Base-by-base conservation (phyloP, 2,113 vertebrate genomes). In the Atherinomorus stipes region DNA sequence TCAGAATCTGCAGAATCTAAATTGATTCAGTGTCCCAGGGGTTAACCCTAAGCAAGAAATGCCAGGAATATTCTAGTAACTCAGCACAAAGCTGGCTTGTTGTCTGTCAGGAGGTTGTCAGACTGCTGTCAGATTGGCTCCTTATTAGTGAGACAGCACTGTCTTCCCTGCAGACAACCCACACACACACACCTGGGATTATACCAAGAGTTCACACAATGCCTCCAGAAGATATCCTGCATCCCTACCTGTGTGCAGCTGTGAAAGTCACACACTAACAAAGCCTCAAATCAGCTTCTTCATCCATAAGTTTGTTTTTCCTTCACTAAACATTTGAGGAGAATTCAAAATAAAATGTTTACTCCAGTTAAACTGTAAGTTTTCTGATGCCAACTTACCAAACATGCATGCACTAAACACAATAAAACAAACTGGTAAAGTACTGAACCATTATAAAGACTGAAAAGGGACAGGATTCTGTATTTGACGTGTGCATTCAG, bases 31-130 rank as follows among this genome's bases (percentile, higher is more conserved):
- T 18, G 62, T 87, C 88, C 71, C 78, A 49, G 68, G 88, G 83
- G 82, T 89, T 83, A 80, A 85, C 82, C 78, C 78, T 60, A 15
- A 82, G 84, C 82, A 59, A 64, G 70, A 87, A 56, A 86, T 77
- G 83, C 88, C 88, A 81, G 56, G 79, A 87, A 87, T 89, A 86
- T 91, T 88, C 74, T 58, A 71, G 78, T 74, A 85, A 75, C 57
- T 91, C 80, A 87, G 85, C 88, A 90, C 85, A 89, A 89, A 89
- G 76, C 49, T 23, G 52, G 63, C 38, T 64, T 63, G 60, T 84
- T 85, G 86, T 88, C 87, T 85, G 88, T 91, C 84, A 88, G 83
- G 83, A 71, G 78, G 84, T 31, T 81, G 74, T 87, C 90, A 86
- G 69, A 26, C 64, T 38, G 76, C 83, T 85, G 87, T 88, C 85